Evolutionary conservation across 2,113 vertebrate genomes (phyloP), one percentile per base, ranked within the genome.

Genomic region (Tautogolabrus adspersus): DNA sequence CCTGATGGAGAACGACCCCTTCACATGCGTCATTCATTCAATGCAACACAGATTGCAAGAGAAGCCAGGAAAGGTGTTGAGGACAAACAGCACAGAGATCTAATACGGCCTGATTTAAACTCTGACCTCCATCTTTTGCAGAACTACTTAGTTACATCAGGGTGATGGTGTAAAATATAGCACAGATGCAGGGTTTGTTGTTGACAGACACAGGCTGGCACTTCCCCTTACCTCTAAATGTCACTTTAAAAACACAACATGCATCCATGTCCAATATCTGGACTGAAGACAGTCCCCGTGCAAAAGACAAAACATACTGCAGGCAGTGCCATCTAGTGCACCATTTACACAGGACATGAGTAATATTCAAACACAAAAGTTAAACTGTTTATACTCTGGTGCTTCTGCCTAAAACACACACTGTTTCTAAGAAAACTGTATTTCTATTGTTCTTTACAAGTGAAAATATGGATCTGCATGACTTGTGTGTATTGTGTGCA

Each of bases 1-100:
- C 79, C 88, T 96, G 19, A 94, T 95, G 94, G 93, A 95, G 86
- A 95, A 94, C 57, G 92, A 90, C 83, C 93, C 91, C 13, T 96
- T 95, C 18, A 91, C 94, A 49, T 52, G 88, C 23, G 95, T 96
- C 66, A 89, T 94, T 22, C 85, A 93, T 23, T 97, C 96, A 1
- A 90, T 94, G 75, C 81, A 91, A 34, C 96, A 95, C 80, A 63
- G 30, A 49, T 47, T 67, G 61, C 63, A 79, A 6, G 22, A 0
- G 59, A 82, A 66, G 19, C 67, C 70, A 8, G n/a, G 49, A 3
- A 42, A 72, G 51, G 65, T 63, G 64, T 52, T 72, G 42, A 73
- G 37, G 42, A 58, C 47, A 60, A 76, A 64, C 37, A 64, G 23
- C 19, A 49, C 44, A 9, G 55, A 73, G 72, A 52, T 49, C 11